Percentiles rank a stretch among this genome's conserved stretches.
These are phyloP conservation scores for Anabas testudineus DNA, from an alignment of 2,797 vertebrate species.

Conservation along the genomic window DNA sequence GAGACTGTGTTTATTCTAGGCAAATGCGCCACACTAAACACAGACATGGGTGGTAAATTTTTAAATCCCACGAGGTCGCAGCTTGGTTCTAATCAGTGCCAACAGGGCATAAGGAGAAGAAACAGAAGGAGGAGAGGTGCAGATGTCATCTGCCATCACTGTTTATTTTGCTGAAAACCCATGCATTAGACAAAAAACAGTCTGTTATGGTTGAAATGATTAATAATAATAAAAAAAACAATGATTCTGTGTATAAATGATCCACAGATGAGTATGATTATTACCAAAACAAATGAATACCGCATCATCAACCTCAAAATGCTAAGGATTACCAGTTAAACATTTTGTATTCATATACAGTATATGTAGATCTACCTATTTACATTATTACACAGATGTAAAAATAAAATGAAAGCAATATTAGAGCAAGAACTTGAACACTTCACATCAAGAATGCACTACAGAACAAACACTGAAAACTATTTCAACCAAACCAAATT, in stretches of 20 bases:
- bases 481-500: constrained; percentile 46
- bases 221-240: background rate
- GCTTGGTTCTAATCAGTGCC: constrained; percentile 45
- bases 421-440: background rate
- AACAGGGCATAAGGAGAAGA: constrained; percentile 32
- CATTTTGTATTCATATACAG: no score
- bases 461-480: constrained; percentile 20
- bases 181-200: constrained; percentile 6
- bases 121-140: constrained; percentile 18
- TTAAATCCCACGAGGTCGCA: constrained; percentile 44
- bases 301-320: constrained; percentile 2
- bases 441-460: constrained; percentile 14
- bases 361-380: no score
- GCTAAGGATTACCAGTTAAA: constrained; percentile 17
- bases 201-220: background rate
- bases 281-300: constrained; percentile 9
- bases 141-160: constrained; percentile 28
- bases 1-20: constrained; percentile 51
- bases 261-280: background rate
- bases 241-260: background rate
- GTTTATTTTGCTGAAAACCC: constrained; percentile 22
- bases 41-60: constrained; percentile 51
- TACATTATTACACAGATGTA: background rate
- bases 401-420: constrained; percentile 14
- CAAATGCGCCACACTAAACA: constrained; percentile 46